Base-by-base conservation (phyloP, 2,888 invertebrate species). In the Colostygia pectinataria region DNA sequence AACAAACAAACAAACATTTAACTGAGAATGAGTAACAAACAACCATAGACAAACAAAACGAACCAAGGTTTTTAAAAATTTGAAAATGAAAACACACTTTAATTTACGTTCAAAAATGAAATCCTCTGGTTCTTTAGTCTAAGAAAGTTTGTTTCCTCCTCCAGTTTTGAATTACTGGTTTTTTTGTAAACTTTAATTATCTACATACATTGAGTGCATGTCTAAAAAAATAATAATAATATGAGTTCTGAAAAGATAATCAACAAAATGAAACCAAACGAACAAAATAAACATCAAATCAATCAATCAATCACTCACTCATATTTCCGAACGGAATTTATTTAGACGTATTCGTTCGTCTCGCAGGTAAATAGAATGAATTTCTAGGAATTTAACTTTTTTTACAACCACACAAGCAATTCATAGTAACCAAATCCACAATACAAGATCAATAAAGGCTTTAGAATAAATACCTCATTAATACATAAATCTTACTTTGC, bases 361-460 rank as follows among this genome's bases (percentile, higher is more conserved):
- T 57, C 64, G 7, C 40, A 67, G 57, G 70, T 71, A 74, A 74
- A 74, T 74, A 74, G 64, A 71, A 23, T 50, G 36, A 50, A 47
- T 37, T 47, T 51, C 32, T 37, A 33, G 5, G 45, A 51, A 46
- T 41, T 46, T 50, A 4, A 9, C 15, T 41, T 42, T 41, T 39
- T 46, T 38, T 39, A 33, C 6, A 25, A 38, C 6, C n/a, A 28
- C 27, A 28, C 14, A 12, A 15, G 37, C 12, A 13, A 12, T 28
- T 36, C 7, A 27, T 24, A 24, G 7, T 20, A 28, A 27, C 28
- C 23, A 15, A 32, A 36, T 18, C 4, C 9, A 28, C 14, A 37
- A 25, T 20, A 20, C 20, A 33, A 7, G 8, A 3, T 25, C 36
- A 8, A 8, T 24, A 12, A 14, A 13, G 7, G 31, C 1, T 10